These are phyloP conservation scores for Megastigmus dorsalis DNA, from an alignment of 2,888 invertebrate species.

Conservation along the genomic window DNA sequence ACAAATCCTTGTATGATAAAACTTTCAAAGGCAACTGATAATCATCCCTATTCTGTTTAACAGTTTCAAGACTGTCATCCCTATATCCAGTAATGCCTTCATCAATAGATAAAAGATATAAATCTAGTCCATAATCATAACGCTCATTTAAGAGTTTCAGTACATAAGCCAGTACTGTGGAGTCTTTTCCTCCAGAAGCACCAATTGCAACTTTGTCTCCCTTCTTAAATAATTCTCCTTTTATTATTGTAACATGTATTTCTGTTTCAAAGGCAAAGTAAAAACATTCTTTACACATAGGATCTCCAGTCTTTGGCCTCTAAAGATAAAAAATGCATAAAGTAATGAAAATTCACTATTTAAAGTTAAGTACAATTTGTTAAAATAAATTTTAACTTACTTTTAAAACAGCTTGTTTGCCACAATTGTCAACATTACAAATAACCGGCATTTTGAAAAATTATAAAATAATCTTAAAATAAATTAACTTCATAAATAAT, in stretches of 20 bases:
- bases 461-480: not conserved
- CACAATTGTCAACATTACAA: conserved; percentile 35
- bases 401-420: conserved; percentile 43
- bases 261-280: conserved; percentile 95
- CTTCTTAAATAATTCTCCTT: conserved; percentile 86
- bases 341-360: not conserved
- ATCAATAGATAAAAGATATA: conserved; percentile 95
- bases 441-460: conserved; percentile 44
- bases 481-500: not conserved
- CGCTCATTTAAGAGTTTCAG: conserved; percentile 93
- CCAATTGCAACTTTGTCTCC: conserved; percentile 94
- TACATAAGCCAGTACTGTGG: conserved; percentile 96
- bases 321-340: conserved; percentile 70
- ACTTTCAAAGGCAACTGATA: conserved; percentile 96
- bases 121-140: conserved; percentile 91
- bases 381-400: conserved; percentile 24
- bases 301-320: conserved; percentile 94
- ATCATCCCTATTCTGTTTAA: conserved; percentile 94
- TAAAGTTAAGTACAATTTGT: not conserved
- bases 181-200: conserved; percentile 96
- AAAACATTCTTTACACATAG: conserved; percentile 95
- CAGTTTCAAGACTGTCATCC: conserved; percentile 97
- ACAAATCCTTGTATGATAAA: conserved; percentile 96
- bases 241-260: conserved; percentile 92
- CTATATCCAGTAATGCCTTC: conserved; percentile 97